Evolutionary conservation across 2,797 vertebrate species (phyloP).

Genomic region (Dermochelys coriacea): DNA sequence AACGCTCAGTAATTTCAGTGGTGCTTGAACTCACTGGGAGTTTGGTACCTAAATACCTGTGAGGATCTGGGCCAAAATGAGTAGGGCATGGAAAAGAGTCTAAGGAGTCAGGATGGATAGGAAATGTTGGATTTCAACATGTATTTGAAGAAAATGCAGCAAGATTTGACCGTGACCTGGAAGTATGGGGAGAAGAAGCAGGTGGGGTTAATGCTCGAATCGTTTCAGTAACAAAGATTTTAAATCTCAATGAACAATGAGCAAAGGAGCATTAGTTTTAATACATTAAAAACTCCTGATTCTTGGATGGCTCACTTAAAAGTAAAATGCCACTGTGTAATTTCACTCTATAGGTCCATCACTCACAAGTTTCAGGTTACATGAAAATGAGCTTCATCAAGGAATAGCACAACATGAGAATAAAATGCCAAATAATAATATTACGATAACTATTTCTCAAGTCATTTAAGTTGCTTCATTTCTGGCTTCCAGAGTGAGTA

Average conservation of each 20-base stretch:
- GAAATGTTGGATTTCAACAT: neutral
- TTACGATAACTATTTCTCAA: neutral
- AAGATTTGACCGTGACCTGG: fast-evolving
- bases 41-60: neutral
- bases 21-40: neutral
- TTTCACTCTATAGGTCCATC: neutral
- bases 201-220: neutral
- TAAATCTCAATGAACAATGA: neutral
- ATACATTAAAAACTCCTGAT: neutral
- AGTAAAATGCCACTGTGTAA: fast-evolving
- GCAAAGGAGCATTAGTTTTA: neutral
- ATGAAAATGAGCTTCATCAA: neutral
- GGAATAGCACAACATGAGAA: neutral
- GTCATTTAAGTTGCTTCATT: neutral
- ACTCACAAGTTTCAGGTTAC: neutral
- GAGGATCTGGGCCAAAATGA: neutral
- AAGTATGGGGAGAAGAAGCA: neutral
- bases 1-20: neutral
- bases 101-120: neutral
- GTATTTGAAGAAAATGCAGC: neutral
- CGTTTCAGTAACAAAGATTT: neutral
- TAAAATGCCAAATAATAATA: neutral
- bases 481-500: neutral
- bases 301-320: neutral
- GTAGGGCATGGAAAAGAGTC: neutral